Evolutionary conservation across 2,888 invertebrate species (phyloP), one percentile per base, ranked within the genome.

Genomic region (Cephonodes hylas): DNA sequence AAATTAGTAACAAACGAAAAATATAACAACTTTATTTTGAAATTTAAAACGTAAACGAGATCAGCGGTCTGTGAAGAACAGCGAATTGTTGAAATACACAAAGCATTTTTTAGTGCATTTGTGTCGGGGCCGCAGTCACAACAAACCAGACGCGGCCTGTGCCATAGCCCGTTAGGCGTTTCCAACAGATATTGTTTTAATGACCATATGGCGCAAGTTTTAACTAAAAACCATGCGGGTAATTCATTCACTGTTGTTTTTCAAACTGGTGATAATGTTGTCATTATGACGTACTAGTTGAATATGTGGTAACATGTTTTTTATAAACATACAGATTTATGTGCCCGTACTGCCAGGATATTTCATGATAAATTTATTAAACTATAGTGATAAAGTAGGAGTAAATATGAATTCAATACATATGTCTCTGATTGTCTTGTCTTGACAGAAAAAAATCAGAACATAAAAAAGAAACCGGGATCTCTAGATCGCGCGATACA

Each of bases 101-200:
- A 59, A 59, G 20, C 15, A 27, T 27, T 27, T 59, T 59, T 59
- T 59, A 59, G 10, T 31, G 45, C 45, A 27, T 27, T 45, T 31
- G 27, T 20, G 45, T 31, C 59, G 59, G 59, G 42, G 59, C 59
- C 45, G 45, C 44, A 44, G 31, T 31, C 27, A 59, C 59, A 53
- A 53, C 27, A 18, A 53, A 53, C 53, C 53, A 53, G 53, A 53
- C 53, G 18, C 27, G 18, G 31, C 18, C 53, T 15, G 27, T 31
- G 53, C 53, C 31, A 31, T 53, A 31, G 53, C 53, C 15, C 53
- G 18, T 31, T 53, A 31, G 27, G 53, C 53, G 31, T 53, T 53
- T 31, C 53, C 18, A 18, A 27, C 18, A 53, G 31, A 53, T 53
- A 53, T 53, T 53, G 31, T 53, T 53, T 53, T 53, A 31, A 53